Conservation (phyloP, 2,888 invertebrate genomes). For the Cataglyphis livida region DNA sequence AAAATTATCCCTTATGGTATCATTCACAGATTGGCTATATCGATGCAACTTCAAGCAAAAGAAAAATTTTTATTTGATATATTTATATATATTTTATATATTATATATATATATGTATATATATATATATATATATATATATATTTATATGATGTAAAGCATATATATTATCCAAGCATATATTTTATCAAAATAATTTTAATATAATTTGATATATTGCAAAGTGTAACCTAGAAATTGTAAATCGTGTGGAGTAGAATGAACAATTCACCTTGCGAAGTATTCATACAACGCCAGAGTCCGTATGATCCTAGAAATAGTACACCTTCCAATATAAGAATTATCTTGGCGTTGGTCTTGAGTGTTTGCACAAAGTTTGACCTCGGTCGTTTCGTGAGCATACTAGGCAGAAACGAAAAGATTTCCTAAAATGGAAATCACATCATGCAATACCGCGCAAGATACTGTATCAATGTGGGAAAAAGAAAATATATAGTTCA, state of each 20-base stretch:
- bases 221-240: constrained; percentile 63
- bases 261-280: constrained; percentile 88
- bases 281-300: constrained; percentile 90
- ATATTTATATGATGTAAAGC: not conserved
- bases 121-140: too few species aligned
- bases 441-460: constrained; percentile 75
- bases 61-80: not conserved
- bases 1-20: not conserved
- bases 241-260: constrained; percentile 17
- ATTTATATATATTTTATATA: not conserved
- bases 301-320: constrained; percentile 88
- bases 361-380: constrained; percentile 75
- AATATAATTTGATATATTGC: constrained; percentile 9
- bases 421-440: constrained; percentile 85
- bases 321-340: constrained; percentile 88
- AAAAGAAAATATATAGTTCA: not conserved
- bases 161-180: not conserved
- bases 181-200: not conserved
- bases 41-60: not conserved
- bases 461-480: constrained; percentile 55
- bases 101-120: too few species aligned
- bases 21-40: not conserved
- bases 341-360: constrained; percentile 84
- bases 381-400: constrained; percentile 89
- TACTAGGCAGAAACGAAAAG: constrained; percentile 83